These are phyloP conservation scores for Aleadryas rufinucha DNA, from an alignment of 2,113 vertebrate genomes.

Conservation along the genomic window DNA sequence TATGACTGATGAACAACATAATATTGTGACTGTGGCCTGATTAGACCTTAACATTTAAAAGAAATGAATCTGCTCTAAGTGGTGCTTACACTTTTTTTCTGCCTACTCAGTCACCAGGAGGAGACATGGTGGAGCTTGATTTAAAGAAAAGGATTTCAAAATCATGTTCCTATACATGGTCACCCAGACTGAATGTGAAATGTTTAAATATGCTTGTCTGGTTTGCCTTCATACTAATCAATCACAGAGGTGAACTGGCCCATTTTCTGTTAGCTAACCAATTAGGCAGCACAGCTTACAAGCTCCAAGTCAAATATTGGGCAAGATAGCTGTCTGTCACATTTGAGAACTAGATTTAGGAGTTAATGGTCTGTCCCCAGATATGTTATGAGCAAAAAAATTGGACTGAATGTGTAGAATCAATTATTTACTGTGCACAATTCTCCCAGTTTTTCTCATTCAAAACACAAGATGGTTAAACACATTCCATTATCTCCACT, in stretches of 20 bases:
- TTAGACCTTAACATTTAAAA: neutral
- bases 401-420: neutral
- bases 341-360: neutral
- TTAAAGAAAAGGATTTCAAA: conserved; percentile 16
- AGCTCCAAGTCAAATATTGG: neutral
- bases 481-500: neutral
- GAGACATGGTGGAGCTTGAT: neutral
- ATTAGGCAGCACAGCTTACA: neutral
- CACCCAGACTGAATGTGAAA: neutral
- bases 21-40: neutral
- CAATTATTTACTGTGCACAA: neutral
- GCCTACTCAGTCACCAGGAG: neutral
- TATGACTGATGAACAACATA: neutral
- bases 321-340: conserved; percentile 8
- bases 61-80: neutral
- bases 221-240: conserved; percentile 34
- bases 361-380: neutral
- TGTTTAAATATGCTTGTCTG: conserved; percentile 33
- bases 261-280: neutral
- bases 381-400: neutral
- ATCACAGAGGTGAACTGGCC: neutral
- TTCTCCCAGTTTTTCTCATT: neutral
- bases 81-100: neutral
- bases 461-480: neutral
- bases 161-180: neutral